phyloP scores from a whole-genome alignment of 2,113 vertebrate species.

The Rhineura floridana region DNA sequence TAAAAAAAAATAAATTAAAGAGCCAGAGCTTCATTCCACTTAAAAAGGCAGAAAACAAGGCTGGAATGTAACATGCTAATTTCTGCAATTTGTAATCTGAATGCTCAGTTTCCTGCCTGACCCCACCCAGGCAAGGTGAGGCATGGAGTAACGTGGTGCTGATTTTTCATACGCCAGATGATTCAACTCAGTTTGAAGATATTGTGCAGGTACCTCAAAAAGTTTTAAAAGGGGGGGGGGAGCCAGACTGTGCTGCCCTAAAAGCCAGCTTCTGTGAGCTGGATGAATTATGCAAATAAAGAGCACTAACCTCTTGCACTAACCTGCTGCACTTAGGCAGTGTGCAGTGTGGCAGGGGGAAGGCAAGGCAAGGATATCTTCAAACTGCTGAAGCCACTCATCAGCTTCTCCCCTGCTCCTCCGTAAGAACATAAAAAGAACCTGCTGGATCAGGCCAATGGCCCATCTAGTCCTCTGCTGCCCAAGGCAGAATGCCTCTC shows the following conservation, averaged over 20 bases:
- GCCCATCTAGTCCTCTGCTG: not conserved
- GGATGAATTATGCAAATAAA: not conserved
- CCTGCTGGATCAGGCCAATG: too few species aligned
- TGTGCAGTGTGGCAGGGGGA: not conserved
- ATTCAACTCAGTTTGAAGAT: not conserved
- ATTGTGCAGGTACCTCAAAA: not conserved
- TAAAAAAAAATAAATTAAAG: not conserved
- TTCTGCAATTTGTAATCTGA: not conserved
- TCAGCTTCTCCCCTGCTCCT: not conserved
- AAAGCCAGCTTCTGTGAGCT: not conserved
- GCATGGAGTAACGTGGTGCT: too few species aligned
- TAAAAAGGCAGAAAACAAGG: not conserved
- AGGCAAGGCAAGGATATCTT: too few species aligned
- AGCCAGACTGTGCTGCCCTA: not conserved
- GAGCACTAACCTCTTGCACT: not conserved
- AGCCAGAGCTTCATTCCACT: not conserved
- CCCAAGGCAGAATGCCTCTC: too few species aligned
- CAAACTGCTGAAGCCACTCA: not conserved
- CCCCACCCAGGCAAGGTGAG: not conserved
- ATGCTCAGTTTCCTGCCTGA: not conserved
- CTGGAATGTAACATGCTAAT: not conserved
- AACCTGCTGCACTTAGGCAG: not conserved
- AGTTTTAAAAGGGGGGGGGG: not conserved
- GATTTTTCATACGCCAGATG: not conserved
- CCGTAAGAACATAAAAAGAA: too few species aligned